These are phyloP conservation scores for Ichneumoninae sp. DNA, from an alignment of 2,888 invertebrate species.

Conservation along the genomic window DNA sequence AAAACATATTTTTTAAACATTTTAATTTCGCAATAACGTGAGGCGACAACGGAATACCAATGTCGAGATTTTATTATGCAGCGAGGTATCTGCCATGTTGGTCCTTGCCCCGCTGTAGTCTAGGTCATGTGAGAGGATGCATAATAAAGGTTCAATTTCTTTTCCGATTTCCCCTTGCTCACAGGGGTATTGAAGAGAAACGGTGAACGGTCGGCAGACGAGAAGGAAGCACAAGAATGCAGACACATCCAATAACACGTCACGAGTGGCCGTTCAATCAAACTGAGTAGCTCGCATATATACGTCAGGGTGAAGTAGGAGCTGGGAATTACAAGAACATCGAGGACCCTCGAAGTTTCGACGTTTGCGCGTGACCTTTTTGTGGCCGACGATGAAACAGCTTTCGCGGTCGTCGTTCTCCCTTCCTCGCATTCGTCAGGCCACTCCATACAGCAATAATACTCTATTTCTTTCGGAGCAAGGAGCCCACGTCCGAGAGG, in stretches of 20 bases:
- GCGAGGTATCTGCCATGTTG: not conserved
- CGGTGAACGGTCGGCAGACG: not conserved
- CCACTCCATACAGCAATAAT: not conserved
- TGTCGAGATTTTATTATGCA: not conserved
- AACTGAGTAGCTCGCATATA: constrained; percentile 39
- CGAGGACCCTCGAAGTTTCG: constrained; percentile 11
- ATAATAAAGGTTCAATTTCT: not conserved
- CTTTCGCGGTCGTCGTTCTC: constrained; percentile 21
- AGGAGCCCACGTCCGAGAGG: not conserved
- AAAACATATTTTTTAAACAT: not conserved
- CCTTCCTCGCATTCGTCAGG: not conserved
- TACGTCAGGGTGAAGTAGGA: not conserved
- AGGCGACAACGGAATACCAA: not conserved
- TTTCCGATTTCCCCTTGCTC: not conserved
- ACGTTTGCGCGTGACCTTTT: constrained; percentile 12
- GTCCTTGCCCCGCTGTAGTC: not conserved
- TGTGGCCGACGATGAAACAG: constrained; percentile 32
- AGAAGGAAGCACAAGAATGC: constrained; percentile 9
- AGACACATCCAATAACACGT: constrained; percentile 47
- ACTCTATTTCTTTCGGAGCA: constrained; percentile 25
- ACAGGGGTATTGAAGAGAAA: not conserved
- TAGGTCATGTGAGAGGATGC: not conserved
- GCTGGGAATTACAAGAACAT: constrained; percentile 6
- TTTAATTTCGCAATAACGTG: not conserved
- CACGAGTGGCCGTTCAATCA: constrained; percentile 41